Evolutionary conservation across 2,888 invertebrate genomes (phyloP), one percentile per base, ranked within the genome.

Genomic region (Elegia similella): DNA sequence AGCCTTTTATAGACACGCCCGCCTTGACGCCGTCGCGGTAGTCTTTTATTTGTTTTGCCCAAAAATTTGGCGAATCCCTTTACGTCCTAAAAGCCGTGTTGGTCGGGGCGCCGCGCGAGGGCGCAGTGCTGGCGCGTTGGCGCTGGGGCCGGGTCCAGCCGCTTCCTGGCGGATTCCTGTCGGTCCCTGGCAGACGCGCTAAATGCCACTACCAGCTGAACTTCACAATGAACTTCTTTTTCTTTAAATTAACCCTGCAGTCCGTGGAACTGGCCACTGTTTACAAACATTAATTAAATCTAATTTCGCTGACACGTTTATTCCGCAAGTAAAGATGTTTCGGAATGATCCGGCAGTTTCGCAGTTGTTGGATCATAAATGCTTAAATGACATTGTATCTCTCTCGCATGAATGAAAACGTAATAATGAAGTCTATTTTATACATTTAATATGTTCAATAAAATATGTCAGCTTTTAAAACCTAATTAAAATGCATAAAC

Each of bases 1-100:
- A 82, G 88, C 90, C 90, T 90, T 90, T 90, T 90, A 90, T 90
- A 90, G 90, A 88, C 90, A 89, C 90, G 88, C 89, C 87, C 84
- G 88, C 80, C 82, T 78, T 79, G 75, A 83, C 80, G 76, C 78
- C 82, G 84, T 78, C 77, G 82, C 77, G 70, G 75, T 80, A 76
- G 78, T 82, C 82, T 85, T 88, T 86, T 87, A 86, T 89, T 88
- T 88, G 86, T 88, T 90, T 89, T 90, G 88, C 74, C 88, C 86
- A 88, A 88, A 86, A 87, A 79, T 78, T 88, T 88, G 78, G 85
- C 86, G 74, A 85, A 85, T 74, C 80, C 84, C 80, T 84, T 84
- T 69, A 65, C 63, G 66, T 66, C 67, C 71, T 69, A 71, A 68
- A 66, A 58, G 60, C 38, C 60, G 29, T 58, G 56, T 59, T 64